A percentile compares a stretch with the other conserved stretches of the same genome.
phyloP scores from a whole-genome alignment of 2,113 vertebrate genomes.

The Leptodactylus fuscus region DNA sequence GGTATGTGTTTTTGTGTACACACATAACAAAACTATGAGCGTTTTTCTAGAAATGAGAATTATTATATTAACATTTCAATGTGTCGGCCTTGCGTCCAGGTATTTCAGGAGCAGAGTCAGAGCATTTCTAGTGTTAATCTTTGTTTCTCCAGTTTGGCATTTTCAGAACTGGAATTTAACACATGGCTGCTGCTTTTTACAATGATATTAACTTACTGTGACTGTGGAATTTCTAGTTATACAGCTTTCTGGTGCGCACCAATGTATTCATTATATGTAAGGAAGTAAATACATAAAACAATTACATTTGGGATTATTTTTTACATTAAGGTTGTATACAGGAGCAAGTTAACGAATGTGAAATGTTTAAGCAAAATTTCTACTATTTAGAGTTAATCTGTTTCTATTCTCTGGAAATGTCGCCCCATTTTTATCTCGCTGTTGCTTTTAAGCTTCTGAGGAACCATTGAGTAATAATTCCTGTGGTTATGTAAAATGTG shows the following conservation, averaged over 20 bases:
- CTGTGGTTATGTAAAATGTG: neutral
- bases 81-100: neutral
- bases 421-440: neutral
- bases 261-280: neutral
- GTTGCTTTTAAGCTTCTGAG: neutral
- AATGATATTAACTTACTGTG: constrained; percentile 27
- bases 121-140: constrained; percentile 12
- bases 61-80: constrained; percentile 9
- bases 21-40: no score
- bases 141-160: constrained; percentile 35
- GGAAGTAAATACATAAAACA: neutral
- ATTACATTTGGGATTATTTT: neutral
- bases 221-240: constrained; percentile 20
- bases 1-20: no score
- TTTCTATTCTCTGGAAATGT: neutral
- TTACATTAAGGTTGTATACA: neutral
- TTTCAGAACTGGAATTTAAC: constrained; percentile 54
- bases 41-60: neutral
- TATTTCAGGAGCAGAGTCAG: neutral
- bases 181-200: constrained; percentile 52
- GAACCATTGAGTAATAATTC: neutral
- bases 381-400: neutral
- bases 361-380: neutral
- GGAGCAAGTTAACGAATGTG: neutral
- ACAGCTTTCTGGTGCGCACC: constrained; percentile 9